phyloP scores from a whole-genome alignment of 1,140 invertebrate species.

The Dreissena polymorpha region DNA sequence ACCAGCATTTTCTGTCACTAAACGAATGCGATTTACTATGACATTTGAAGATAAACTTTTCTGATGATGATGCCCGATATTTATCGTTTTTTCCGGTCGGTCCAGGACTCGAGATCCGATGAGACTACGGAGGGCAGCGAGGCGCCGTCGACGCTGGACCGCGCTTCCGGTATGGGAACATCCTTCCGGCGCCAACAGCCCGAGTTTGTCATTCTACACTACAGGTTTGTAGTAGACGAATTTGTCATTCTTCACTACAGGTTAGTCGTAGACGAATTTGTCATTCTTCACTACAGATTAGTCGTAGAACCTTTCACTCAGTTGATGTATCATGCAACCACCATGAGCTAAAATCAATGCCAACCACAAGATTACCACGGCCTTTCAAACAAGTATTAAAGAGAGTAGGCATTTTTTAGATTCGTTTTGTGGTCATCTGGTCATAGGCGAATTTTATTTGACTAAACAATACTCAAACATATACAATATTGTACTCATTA shows the following conservation, averaged over 20 bases:
- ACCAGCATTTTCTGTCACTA: no score
- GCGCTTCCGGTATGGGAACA: conserved; percentile 22
- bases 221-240: no score
- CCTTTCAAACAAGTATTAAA: not conserved
- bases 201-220: conserved; percentile 90
- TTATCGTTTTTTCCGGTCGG: not conserved
- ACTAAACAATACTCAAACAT: not conserved
- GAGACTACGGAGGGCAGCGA: conserved; percentile 34
- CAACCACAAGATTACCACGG: not conserved
- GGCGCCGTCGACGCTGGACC: conserved; percentile 19
- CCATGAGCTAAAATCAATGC: not conserved
- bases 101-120: conserved; percentile 40
- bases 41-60: no score
- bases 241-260: no score
- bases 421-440: not conserved
- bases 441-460: not conserved
- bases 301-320: not conserved
- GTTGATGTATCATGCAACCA: not conserved
- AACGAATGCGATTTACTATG: no score
- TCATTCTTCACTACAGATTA: conserved; percentile 95
- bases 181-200: conserved; percentile 59
- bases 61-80: no score
- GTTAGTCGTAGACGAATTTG: no score
- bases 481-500: no score
- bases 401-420: not conserved